These are phyloP conservation scores for Peucedramus taeniatus DNA, from an alignment of 2,113 vertebrate genomes.

Conservation along the genomic window DNA sequence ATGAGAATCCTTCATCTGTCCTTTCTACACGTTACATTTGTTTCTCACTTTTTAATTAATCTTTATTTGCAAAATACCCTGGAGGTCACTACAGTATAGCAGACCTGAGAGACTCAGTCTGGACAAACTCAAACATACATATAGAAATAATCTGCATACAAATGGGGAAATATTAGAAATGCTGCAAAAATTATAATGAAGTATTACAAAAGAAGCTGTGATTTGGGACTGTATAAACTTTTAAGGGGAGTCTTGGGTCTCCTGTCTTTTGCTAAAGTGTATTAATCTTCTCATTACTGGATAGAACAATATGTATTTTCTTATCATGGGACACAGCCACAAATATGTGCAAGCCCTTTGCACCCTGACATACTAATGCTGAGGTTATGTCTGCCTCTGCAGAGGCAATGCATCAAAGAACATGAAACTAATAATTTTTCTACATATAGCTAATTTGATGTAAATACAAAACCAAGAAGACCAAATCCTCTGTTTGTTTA, in stretches of 20 bases:
- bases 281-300: background rate
- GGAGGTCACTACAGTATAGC: background rate
- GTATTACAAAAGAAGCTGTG: background rate
- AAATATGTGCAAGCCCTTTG: background rate
- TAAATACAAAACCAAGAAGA: background rate
- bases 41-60: conserved; percentile 13
- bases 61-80: conserved; percentile 28
- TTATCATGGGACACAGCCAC: background rate
- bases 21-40: background rate
- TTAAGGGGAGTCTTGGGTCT: background rate
- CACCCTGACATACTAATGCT: background rate
- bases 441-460: background rate
- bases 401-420: background rate
- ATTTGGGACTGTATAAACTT: background rate
- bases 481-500: background rate
- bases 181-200: background rate
- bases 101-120: background rate
- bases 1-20: background rate
- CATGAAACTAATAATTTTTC: background rate
- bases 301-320: background rate
- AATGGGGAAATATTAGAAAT: background rate
- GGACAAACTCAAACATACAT: background rate
- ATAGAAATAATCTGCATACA: background rate
- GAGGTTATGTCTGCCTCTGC: background rate
- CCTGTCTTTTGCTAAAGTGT: background rate